phyloP scores from a whole-genome alignment of 2,888 invertebrate species.

The Ophraella communa region DNA sequence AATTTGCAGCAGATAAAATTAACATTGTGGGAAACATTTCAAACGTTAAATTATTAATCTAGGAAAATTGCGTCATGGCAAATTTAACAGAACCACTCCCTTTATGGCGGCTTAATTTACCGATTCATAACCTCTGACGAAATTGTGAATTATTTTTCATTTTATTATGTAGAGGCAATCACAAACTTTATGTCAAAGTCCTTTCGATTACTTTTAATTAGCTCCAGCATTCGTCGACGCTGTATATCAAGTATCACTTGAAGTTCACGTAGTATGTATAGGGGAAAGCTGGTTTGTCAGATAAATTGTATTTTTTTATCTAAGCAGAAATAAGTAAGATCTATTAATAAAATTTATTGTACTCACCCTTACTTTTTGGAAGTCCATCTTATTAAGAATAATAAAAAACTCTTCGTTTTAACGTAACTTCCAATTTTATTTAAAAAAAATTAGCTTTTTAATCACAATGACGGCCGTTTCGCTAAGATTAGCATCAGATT shows the following conservation, averaged over 20 bases:
- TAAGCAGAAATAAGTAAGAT: no score
- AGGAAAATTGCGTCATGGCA: neutral
- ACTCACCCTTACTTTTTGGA: no score
- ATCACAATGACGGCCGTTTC: no score
- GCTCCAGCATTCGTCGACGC: conserved; percentile 1
- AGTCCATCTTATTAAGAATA: no score
- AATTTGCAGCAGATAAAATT: neutral
- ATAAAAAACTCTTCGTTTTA: no score
- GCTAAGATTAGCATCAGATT: no score
- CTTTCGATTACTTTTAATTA: conserved; percentile 23
- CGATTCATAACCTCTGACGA: neutral
- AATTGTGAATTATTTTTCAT: neutral
- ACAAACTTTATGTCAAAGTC: conserved; percentile 20
- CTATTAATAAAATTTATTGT: no score
- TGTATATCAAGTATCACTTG: conserved; percentile 19
- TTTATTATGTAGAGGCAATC: neutral
- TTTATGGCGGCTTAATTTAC: neutral
- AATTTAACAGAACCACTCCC: neutral
- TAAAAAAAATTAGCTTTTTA: no score
- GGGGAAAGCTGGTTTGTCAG: neutral
- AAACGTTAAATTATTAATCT: neutral
- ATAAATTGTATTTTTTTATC: neutral
- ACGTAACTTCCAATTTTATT: no score
- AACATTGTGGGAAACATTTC: neutral
- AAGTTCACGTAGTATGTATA: neutral